phyloP scores from a whole-genome alignment of 1,140 invertebrate species.

The Antheraea pernyi region DNA sequence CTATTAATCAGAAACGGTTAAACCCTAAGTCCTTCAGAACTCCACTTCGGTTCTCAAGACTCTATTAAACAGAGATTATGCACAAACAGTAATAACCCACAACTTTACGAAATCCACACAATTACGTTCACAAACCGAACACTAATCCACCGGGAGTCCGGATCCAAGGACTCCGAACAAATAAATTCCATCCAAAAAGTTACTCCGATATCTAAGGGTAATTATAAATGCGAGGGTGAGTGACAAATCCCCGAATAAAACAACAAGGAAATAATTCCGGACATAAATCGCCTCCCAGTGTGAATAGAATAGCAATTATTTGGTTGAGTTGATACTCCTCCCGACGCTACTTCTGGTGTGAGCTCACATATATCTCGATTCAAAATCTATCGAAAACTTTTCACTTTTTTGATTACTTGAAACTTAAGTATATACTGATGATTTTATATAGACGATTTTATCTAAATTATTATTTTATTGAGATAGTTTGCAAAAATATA shows the following conservation, averaged over 20 bases:
- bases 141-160: conserved; percentile 45
- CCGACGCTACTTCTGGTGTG: conserved; percentile 21
- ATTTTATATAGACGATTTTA: no score
- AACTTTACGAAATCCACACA: conserved; percentile 47
- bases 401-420: conserved; percentile 2
- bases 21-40: background rate
- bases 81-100: conserved; percentile 22
- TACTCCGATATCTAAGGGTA: conserved; percentile 66
- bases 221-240: conserved; percentile 71
- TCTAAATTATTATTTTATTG: background rate
- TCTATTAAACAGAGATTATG: conserved; percentile 31
- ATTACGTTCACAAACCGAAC: conserved; percentile 45
- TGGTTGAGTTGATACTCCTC: conserved; percentile 65
- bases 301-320: conserved; percentile 80
- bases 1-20: background rate
- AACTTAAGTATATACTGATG: no score
- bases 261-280: conserved; percentile 79
- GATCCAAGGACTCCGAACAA: conserved; percentile 44
- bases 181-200: conserved; percentile 74
- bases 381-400: conserved; percentile 17
- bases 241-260: conserved; percentile 79
- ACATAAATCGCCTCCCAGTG: conserved; percentile 73
- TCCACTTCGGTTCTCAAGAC: conserved; percentile 1
- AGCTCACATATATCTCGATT: background rate
- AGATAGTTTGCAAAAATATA: background rate